Evolutionary conservation across 1,140 invertebrate species (phyloP).

Genomic region (Agrilus planipennis): DNA sequence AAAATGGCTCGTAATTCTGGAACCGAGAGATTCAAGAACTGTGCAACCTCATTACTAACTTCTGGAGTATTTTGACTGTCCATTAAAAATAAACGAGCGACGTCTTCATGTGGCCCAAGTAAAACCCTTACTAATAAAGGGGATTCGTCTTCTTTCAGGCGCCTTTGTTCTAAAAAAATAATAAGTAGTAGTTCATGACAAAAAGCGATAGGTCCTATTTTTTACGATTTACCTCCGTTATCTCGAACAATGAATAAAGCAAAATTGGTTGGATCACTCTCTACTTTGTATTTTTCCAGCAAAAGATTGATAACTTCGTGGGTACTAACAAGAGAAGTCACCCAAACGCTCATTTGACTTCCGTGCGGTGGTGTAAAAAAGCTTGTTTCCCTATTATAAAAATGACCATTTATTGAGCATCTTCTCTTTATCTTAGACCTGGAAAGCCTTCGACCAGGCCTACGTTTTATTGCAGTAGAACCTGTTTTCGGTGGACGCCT

Average conservation of each 20-base stretch:
- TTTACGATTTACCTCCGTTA: slow-evolving; percentile 63
- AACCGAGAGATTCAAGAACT: slow-evolving; percentile 69
- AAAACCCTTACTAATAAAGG: slow-evolving; percentile 65
- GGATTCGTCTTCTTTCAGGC: slow-evolving; percentile 65
- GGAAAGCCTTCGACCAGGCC: slow-evolving; percentile 54
- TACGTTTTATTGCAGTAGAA: slow-evolving; percentile 55
- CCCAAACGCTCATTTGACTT: slow-evolving; percentile 76
- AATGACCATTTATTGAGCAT: slow-evolving; percentile 81
- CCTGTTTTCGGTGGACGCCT: slow-evolving; percentile 40
- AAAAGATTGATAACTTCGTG: slow-evolving; percentile 74
- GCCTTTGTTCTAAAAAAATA: slow-evolving; percentile 54
- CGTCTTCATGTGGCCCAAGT: slow-evolving; percentile 72
- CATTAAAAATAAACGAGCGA: slow-evolving; percentile 67
- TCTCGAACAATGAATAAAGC: slow-evolving; percentile 71
- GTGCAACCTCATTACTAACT: slow-evolving; percentile 68
- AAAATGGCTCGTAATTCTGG: slow-evolving; percentile 69
- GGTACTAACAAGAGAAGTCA: slow-evolving; percentile 67
- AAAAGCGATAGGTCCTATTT: no score
- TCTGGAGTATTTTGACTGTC: slow-evolving; percentile 61
- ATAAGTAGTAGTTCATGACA: no score
- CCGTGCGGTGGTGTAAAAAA: slow-evolving; percentile 77
- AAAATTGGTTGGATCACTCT: slow-evolving; percentile 64
- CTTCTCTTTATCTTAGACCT: slow-evolving; percentile 57
- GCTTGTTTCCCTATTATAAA: slow-evolving; percentile 78
- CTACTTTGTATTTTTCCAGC: slow-evolving; percentile 81